A percentile compares a stretch with the other conserved stretches of the same genome.
phyloP scores from a whole-genome alignment of 35 echinoderm and acorn worm species.

The Antedon bifida region DNA sequence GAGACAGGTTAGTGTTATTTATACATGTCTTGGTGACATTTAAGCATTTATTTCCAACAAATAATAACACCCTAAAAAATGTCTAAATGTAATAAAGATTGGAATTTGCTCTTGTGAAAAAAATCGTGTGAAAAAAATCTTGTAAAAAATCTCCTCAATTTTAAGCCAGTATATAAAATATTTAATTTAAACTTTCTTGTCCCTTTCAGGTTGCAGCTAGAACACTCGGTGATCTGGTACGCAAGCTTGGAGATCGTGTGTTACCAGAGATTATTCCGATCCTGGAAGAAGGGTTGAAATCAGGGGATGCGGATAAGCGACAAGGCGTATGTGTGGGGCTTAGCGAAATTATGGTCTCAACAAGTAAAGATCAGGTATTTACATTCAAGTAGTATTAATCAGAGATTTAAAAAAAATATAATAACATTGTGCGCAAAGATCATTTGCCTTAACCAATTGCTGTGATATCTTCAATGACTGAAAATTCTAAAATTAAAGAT shows the following conservation, averaged over 20 bases:
- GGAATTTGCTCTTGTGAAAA: too few species aligned
- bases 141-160: too few species aligned
- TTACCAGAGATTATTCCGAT: conserved; percentile 90
- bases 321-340: conserved; percentile 94
- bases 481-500: too few species aligned
- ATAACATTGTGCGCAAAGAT: too few species aligned
- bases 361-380: conserved; percentile 72
- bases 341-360: conserved; percentile 88
- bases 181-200: not conserved
- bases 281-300: conserved; percentile 81
- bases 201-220: conserved; percentile 69
- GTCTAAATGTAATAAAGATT: too few species aligned
- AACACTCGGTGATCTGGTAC: conserved; percentile 88
- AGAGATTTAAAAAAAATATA: too few species aligned
- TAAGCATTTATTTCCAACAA: not conserved
- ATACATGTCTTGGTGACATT: too few species aligned
- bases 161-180: too few species aligned
- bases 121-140: too few species aligned
- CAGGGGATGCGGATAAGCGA: conserved; percentile 70
- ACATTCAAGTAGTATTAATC: not conserved
- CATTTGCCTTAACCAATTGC: too few species aligned
- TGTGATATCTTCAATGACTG: too few species aligned
- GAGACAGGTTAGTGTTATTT: conserved; percentile 59
- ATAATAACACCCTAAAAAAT: not conserved
- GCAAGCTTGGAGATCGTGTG: conserved; percentile 83